Percentiles rank a stretch among this genome's conserved stretches.
These are phyloP conservation scores for Serranus cabrilla DNA, from an alignment of 2,797 vertebrate genomes.

Conservation along the genomic window DNA sequence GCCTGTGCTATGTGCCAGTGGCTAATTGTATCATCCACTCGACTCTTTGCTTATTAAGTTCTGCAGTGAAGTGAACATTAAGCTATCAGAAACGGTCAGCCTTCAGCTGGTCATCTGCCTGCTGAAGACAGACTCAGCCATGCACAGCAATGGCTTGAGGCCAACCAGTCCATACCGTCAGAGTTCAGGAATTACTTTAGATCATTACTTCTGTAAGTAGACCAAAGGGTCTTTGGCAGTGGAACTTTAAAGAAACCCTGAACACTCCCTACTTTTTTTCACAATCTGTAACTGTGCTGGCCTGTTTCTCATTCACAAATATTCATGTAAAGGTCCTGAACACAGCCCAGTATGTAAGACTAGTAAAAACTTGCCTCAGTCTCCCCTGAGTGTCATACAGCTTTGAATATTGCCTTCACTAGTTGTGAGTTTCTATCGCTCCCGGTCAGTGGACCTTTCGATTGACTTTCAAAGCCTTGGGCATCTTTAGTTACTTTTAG, in stretches of 20 bases:
- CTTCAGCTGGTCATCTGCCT: constrained; percentile 12
- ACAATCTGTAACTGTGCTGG: not conserved
- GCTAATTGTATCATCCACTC: constrained; percentile 34
- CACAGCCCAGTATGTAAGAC: constrained; percentile 54
- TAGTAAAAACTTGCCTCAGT: constrained; percentile 68
- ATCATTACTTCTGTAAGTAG: constrained; percentile 22
- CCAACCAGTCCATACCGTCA: constrained; percentile 42
- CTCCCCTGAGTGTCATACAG: constrained; percentile 18
- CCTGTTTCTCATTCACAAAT: constrained; percentile 43
- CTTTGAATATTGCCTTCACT: constrained; percentile 50
- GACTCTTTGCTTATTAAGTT: constrained; percentile 33
- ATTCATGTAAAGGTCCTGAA: constrained; percentile 38
- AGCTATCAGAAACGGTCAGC: constrained; percentile 24
- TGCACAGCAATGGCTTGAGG: constrained; percentile 18
- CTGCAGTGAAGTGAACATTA: constrained; percentile 26
- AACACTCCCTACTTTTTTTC: constrained; percentile 12
- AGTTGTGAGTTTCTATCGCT: constrained; percentile 47
- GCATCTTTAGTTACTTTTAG: constrained; percentile 44
- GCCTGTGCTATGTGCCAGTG: constrained; percentile 17
- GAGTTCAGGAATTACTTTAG: constrained; percentile 32
- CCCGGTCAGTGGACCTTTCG: constrained; percentile 54
- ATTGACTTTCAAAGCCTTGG: constrained; percentile 41
- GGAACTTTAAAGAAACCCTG: constrained; percentile 5
- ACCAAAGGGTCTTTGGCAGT: not conserved
- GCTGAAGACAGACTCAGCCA: constrained; percentile 21